A percentile compares a stretch with the other conserved stretches of the same genome.
Conservation (phyloP, 2,888 invertebrate genomes). For the Xestia xanthographa region DNA sequence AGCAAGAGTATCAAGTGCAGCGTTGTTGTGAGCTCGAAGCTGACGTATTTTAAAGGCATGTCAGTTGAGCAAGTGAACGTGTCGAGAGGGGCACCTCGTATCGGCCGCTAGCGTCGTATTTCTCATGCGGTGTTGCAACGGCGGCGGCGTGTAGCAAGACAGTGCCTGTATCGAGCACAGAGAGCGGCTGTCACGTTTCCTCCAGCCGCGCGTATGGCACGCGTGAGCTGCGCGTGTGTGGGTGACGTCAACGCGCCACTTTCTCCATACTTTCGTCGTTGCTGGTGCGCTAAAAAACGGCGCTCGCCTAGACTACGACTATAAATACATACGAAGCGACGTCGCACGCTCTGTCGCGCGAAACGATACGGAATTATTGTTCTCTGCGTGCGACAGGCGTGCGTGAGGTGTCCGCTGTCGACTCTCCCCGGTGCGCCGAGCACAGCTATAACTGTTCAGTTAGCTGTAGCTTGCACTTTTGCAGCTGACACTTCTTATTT, state of each 20-base stretch:
- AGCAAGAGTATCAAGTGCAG: slow-evolving; percentile 47
- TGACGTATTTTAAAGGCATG: slow-evolving; percentile 71
- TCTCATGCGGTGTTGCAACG: slow-evolving; percentile 86
- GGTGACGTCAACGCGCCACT: slow-evolving; percentile 90
- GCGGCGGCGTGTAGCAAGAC: slow-evolving; percentile 82
- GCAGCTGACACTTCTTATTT: slow-evolving; percentile 28
- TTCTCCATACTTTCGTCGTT: slow-evolving; percentile 90
- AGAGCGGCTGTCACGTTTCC: slow-evolving; percentile 79
- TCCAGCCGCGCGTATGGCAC: slow-evolving; percentile 72
- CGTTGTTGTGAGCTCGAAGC: slow-evolving; percentile 59
- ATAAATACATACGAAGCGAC: slow-evolving; percentile 87
- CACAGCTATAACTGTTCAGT: slow-evolving; percentile 24
- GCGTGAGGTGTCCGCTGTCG: slow-evolving; percentile 74
- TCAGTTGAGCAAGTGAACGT: slow-evolving; percentile 88
- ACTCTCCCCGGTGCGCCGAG: slow-evolving; percentile 72
- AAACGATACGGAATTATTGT: slow-evolving; percentile 85
- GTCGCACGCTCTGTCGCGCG: slow-evolving; percentile 85
- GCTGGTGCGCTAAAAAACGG: slow-evolving; percentile 88
- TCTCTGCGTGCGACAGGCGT: slow-evolving; percentile 76
- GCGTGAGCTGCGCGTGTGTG: slow-evolving; percentile 87
- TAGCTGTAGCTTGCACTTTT: slow-evolving; percentile 38
- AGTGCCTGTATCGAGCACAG: slow-evolving; percentile 78
- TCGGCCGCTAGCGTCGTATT: slow-evolving; percentile 82
- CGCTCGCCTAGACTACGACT: slow-evolving; percentile 84
- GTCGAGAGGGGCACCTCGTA: slow-evolving; percentile 86